These are phyloP conservation scores for Isichthys henryi DNA, from an alignment of 2,113 vertebrate species.

Conservation along the genomic window DNA sequence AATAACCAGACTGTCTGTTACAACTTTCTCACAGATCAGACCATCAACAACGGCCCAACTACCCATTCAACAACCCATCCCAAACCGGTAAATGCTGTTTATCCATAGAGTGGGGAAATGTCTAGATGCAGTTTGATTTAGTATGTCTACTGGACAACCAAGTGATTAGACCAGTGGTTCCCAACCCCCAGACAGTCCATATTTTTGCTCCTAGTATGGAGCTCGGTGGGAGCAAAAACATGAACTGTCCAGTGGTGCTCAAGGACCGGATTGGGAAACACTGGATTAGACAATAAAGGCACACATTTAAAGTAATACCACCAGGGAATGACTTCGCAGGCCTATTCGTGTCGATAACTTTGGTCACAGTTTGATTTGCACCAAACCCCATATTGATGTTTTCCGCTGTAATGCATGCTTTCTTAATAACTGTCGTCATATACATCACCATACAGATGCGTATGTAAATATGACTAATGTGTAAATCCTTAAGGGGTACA, in stretches of 20 bases:
- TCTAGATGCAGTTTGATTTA: neutral
- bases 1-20: neutral
- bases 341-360: neutral
- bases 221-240: neutral
- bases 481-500: neutral
- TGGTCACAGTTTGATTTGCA: neutral
- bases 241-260: neutral
- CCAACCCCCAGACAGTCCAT: neutral
- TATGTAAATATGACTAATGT: neutral
- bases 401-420: neutral
- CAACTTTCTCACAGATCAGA: neutral
- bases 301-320: neutral
- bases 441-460: neutral
- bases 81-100: neutral
- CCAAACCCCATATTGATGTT: neutral
- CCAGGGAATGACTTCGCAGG: neutral
- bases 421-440: neutral
- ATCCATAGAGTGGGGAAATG: neutral
- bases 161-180: neutral
- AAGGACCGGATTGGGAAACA: neutral
- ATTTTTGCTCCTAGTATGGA: neutral
- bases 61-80: neutral
- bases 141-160: neutral
- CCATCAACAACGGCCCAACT: neutral
- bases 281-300: neutral